Percentiles rank a stretch among this genome's conserved stretches.
These are phyloP conservation scores for Oxyteleia sp. DNA, from an alignment of 2,888 invertebrate species.

Conservation along the genomic window DNA sequence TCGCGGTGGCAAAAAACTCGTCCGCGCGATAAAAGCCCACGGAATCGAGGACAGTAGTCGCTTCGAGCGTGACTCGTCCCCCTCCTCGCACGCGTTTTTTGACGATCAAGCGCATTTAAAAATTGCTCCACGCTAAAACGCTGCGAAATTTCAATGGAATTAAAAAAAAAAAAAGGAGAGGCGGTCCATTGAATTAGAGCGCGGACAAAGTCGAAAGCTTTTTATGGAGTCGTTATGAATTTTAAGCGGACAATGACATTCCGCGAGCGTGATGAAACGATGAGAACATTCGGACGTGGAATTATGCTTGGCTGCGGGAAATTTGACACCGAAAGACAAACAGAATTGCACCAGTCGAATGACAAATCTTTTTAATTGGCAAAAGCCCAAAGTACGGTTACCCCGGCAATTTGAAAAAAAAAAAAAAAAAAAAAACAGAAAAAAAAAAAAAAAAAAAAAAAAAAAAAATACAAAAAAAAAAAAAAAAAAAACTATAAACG, in stretches of 20 bases:
- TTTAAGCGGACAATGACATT: not conserved
- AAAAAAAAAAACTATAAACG: too few relatives aligned
- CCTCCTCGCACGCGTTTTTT: not conserved
- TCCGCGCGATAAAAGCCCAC: conserved; percentile 57
- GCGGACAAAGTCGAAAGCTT: not conserved
- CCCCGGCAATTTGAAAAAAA: too few relatives aligned
- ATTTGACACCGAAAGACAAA: conserved; percentile 54
- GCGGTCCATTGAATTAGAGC: not conserved
- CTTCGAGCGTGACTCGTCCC: conserved; percentile 48
- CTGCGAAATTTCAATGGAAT: conserved; percentile 12
- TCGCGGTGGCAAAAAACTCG: conserved; percentile 61
- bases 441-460: too few relatives aligned
- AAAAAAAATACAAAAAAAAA: too few relatives aligned
- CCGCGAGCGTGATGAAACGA: not conserved
- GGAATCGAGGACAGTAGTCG: conserved; percentile 73
- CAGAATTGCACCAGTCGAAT: conserved; percentile 44
- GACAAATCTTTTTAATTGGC: conserved; percentile 67
- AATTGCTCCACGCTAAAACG: conserved; percentile 1
- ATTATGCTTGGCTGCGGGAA: conserved; percentile 33
- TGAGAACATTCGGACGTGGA: not conserved
- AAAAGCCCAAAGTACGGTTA: conserved; percentile 45
- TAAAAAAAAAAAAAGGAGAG: not conserved
- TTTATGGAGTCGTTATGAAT: conserved; percentile 8
- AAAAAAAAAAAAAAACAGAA: too few relatives aligned
- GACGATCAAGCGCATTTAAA: conserved; percentile 6